Evolutionary conservation across 1,140 invertebrate genomes (phyloP), one percentile per base, ranked within the genome.

Genomic region (Bombus turneri): DNA sequence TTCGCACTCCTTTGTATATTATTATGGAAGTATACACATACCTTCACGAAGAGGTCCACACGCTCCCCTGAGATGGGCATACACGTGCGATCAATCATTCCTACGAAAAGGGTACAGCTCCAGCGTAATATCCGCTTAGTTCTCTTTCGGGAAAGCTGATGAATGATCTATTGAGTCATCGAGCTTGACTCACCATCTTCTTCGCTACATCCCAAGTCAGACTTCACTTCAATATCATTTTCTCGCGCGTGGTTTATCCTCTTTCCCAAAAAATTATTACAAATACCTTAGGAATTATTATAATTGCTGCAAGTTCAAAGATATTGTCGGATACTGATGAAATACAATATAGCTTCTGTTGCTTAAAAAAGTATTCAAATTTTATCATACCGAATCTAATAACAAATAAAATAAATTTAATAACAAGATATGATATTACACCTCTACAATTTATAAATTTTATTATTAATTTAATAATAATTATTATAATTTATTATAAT

Each of bases 61-160:
- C 62, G 68, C 78, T 86, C 57, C n/a, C 43, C 47, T 53, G 47
- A 53, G 41, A 43, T n/a, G 41, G 5, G 37, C 59, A 37, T 28
- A 71, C 34, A 57, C 53, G 64, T n/a, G 25, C 53, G 37, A 83
- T 83, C 59, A 74, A 64, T 87, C 62, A 80, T 41, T 76, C 64
- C 43, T 84, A 76, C 76, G 81, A 84, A 80, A 80, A 86, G 87
- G 76, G n/a, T 86, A 64, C 76, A 81, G 80, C 75, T 62, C 69
- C 74, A 57, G 57, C 43, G 43, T 77, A 83, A 75, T 71, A 76
- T 87, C 69, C 34, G 59, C 34, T 69, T 71, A 71, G 64, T n/a
- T 66, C 75, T 53, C 69, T 53, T 68, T 87, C 47, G 75, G 62
- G 68, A 69, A 87, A 88, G 64, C 47, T 73, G 68, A 75, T 39